phyloP scores from a whole-genome alignment of 2,888 invertebrate species.

The Cheiracanthium punctorium region DNA sequence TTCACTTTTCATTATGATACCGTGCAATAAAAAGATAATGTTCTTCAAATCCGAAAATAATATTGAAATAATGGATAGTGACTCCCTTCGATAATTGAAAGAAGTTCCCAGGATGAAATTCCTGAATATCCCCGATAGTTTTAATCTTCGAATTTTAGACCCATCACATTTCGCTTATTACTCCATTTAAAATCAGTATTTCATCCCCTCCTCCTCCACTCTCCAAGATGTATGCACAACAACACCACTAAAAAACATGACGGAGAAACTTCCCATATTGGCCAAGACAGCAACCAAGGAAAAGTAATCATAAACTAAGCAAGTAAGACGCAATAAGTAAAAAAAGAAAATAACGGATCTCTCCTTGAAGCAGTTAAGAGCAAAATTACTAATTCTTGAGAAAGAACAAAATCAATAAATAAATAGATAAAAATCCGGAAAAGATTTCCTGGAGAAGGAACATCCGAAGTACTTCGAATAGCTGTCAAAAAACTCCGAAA shows the following conservation, averaged over 20 bases:
- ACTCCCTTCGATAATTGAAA: background rate
- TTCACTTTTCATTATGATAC: background rate
- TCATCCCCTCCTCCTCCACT: conserved; percentile 21
- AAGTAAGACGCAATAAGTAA: background rate
- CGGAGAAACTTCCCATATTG: no score
- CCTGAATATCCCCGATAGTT: conserved; percentile 44
- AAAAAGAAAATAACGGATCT: background rate
- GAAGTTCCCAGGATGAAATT: background rate
- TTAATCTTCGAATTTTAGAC: background rate
- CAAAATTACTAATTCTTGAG: conserved; percentile 64
- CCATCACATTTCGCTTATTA: conserved; percentile 19
- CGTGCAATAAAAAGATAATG: conserved; percentile 17
- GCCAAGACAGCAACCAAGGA: conserved; percentile 21
- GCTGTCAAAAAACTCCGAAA: conserved; percentile 58
- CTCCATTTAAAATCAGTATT: conserved; percentile 39
- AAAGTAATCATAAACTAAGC: conserved; percentile 48
- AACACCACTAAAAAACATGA: no score
- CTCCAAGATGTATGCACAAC: no score
- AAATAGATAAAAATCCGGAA: conserved; percentile 36
- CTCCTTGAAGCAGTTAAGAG: conserved; percentile 62
- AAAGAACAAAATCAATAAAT: no score
- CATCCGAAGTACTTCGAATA: conserved; percentile 54
- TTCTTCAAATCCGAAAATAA: background rate
- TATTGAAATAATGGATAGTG: background rate
- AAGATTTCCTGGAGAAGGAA: conserved; percentile 30